phyloP scores from a whole-genome alignment of 2,888 invertebrate species.

The Argyra leucocephala region DNA sequence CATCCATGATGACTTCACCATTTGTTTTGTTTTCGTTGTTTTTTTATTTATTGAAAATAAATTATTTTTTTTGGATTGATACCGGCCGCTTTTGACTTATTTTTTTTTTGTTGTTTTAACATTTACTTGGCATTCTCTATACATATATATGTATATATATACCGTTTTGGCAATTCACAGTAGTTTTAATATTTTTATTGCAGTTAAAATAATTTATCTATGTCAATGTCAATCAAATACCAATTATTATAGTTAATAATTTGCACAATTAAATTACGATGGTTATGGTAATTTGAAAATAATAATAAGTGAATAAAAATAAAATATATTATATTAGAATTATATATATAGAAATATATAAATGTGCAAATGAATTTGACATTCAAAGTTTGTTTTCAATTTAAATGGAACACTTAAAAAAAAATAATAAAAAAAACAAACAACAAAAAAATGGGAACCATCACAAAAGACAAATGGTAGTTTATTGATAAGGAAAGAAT shows the following conservation, averaged over 20 bases:
- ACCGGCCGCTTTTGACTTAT: neutral
- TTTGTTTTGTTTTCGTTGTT: neutral
- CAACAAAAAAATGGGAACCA: too few species aligned
- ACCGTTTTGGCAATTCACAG: neutral
- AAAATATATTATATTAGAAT: neutral
- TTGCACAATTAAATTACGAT: neutral
- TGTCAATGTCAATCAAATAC: slow-evolving; percentile 1
- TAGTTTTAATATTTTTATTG: neutral
- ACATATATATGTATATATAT: neutral
- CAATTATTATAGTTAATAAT: slow-evolving; percentile 6
- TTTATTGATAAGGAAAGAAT: too few species aligned
- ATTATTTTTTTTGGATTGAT: neutral
- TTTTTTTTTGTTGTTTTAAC: neutral
- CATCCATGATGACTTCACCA: neutral
- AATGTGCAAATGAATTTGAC: too few species aligned
- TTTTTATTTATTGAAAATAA: neutral
- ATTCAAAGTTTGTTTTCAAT: too few species aligned
- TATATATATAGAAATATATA: too few species aligned
- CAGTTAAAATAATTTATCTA: neutral
- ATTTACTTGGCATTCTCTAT: neutral
- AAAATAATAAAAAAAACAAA: too few species aligned
- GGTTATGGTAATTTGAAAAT: neutral
- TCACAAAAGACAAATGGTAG: too few species aligned
- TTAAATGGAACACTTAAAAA: too few species aligned
- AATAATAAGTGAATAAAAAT: neutral